Evolutionary conservation across 64 coral and sea anemone genomes (phyloP).

Genomic region (Orbicella faveolata): DNA sequence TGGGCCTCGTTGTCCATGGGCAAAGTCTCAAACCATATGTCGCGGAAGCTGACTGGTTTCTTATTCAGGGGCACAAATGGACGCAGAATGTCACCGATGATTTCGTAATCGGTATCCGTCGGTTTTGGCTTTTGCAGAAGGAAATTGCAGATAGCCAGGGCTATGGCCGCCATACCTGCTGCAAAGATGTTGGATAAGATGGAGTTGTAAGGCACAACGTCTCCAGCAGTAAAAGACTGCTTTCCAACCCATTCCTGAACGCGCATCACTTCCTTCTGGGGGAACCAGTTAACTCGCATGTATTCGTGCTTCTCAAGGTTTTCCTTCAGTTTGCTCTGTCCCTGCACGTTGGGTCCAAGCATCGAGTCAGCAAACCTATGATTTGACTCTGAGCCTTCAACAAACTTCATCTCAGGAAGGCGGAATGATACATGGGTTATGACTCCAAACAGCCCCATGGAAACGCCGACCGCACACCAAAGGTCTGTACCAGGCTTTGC

Average conservation of each 20-base stretch:
- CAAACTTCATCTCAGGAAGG: constrained; percentile 14
- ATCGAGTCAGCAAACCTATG: constrained; percentile 48
- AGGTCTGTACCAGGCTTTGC: constrained; percentile 36
- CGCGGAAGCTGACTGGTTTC: constrained; percentile 39
- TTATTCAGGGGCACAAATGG: constrained; percentile 26
- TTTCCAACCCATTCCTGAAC: constrained; percentile 62
- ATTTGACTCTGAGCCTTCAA: constrained; percentile 46
- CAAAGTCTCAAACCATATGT: constrained; percentile 53
- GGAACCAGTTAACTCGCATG: constrained; percentile 66
- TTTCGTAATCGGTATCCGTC: background rate
- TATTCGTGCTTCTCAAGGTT: constrained; percentile 55
- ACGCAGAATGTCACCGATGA: constrained; percentile 41
- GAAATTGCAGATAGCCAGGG: constrained; percentile 28
- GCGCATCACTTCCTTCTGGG: constrained; percentile 51
- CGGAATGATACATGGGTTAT: constrained; percentile 81
- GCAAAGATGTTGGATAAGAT: background rate
- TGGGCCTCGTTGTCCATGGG: constrained; percentile 72
- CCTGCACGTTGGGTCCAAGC: constrained; percentile 44
- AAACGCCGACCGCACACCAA: constrained; percentile 76
- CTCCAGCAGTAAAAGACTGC: background rate
- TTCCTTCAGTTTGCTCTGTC: constrained; percentile 32
- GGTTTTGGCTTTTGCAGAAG: constrained; percentile 41
- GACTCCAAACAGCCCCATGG: constrained; percentile 74
- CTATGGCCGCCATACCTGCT: constrained; percentile 45
- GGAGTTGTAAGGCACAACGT: constrained; percentile 35